Evolutionary conservation across 1,140 invertebrate genomes (phyloP).

Genomic region (Leguminivora glycinivorella): DNA sequence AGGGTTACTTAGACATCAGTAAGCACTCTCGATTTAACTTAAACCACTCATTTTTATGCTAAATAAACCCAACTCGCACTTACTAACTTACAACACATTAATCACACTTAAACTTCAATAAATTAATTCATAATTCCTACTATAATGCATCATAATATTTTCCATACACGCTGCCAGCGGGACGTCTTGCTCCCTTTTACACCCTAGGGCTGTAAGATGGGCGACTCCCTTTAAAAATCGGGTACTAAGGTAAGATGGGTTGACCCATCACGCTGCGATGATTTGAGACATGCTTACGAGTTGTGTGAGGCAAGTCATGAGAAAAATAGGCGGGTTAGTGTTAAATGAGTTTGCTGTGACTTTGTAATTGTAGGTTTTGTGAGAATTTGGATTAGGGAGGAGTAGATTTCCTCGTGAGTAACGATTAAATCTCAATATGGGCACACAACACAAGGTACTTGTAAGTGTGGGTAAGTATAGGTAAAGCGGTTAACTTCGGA

Average conservation of each 20-base stretch:
- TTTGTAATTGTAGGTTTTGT: slow-evolving; percentile 26
- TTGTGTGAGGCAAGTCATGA: slow-evolving; percentile 36
- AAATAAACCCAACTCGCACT: not conserved
- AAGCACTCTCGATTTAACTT: not conserved
- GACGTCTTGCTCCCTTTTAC: slow-evolving; percentile 39
- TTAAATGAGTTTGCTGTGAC: slow-evolving; percentile 21
- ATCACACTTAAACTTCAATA: slow-evolving; percentile 44
- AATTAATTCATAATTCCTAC: slow-evolving; percentile 58
- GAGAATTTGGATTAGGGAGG: slow-evolving; percentile 8
- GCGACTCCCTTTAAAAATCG: no score
- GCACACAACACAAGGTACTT: no score
- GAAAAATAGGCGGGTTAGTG: slow-evolving; percentile 51
- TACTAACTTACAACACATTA: slow-evolving; percentile 31
- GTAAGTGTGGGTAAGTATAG: no score
- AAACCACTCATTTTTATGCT: slow-evolving; percentile 4
- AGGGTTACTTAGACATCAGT: not conserved
- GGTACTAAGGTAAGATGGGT: slow-evolving; percentile 39
- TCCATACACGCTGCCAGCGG: slow-evolving; percentile 40
- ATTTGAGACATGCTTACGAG: slow-evolving; percentile 33
- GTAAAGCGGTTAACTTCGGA: no score
- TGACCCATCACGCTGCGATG: slow-evolving; percentile 45
- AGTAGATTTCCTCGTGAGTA: not conserved
- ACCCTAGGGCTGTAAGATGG: slow-evolving; percentile 28
- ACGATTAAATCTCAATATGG: not conserved
- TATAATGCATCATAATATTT: slow-evolving; percentile 50